These are phyloP conservation scores for Pseudococcus jackbeardsleyi DNA, from an alignment of 2,888 invertebrate genomes.

Conservation along the genomic window DNA sequence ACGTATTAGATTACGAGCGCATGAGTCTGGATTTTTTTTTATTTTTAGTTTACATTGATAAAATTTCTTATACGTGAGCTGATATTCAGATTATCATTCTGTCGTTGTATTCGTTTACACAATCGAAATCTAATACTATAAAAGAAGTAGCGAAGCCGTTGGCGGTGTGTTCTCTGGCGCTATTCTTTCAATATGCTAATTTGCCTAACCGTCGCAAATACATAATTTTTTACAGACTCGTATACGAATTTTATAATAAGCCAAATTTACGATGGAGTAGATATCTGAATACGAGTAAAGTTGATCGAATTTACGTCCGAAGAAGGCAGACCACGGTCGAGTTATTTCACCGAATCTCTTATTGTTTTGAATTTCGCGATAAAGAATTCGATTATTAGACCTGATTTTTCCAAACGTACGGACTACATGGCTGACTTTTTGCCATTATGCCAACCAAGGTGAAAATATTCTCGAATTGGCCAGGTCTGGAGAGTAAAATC, in stretches of 20 bases:
- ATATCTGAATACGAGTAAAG: background rate
- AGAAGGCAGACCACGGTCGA: background rate
- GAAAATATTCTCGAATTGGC: background rate
- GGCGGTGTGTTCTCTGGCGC: background rate
- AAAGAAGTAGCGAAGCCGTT: background rate
- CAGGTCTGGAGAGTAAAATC: background rate
- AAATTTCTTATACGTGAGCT: slow-evolving; percentile 47
- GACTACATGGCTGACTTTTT: background rate
- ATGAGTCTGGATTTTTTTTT: slow-evolving; percentile 29
- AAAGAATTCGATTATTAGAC: background rate
- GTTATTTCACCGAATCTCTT: background rate
- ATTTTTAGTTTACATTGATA: slow-evolving; percentile 45
- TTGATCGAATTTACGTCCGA: background rate
- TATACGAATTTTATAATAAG: background rate
- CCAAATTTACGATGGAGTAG: background rate
- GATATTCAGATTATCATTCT: slow-evolving; percentile 46
- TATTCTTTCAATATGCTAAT: background rate
- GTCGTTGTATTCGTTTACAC: slow-evolving; percentile 48
- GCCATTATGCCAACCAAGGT: background rate
- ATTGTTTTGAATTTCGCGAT: background rate
- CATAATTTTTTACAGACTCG: background rate
- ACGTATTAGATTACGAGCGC: slow-evolving; percentile 43
- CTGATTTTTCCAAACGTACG: background rate
- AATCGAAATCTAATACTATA: slow-evolving; percentile 41
- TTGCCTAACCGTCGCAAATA: background rate